Evolutionary conservation across 2,797 vertebrate species (phyloP), one percentile per base, ranked within the genome.

Genomic region (Squalus acanthias): DNA sequence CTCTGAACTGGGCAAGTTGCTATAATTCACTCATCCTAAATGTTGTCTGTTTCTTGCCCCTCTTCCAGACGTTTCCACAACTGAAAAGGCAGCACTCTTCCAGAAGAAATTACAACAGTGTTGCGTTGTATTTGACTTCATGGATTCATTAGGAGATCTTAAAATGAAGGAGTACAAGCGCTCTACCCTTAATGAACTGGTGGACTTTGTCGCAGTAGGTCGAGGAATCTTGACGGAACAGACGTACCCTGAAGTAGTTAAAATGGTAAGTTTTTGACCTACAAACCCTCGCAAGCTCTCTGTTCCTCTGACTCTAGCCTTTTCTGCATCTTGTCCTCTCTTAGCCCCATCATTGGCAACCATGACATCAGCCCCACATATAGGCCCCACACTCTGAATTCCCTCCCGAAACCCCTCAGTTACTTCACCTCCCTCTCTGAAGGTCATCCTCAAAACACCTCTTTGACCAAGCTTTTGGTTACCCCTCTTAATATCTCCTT

Each of bases 111-210:
- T 99, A 98, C 99, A 99, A 98, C 99, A 99, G 99, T 99, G 99
- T 98, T 99, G 99, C 98, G 99, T 99, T 96, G 98, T 99, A 98
- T 99, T 99, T 98, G 99, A 99, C 98, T 99, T 99, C 98, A 99
- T 99, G 99, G 99, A 99, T 99, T 99, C 99, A 96, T 98, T 99
- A 98, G 99, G 99, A 96, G 99, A 99, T 98, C 99, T 99, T 98
- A 99, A 99, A 99, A 99, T 99, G 99, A 99, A 99, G 98, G 99
- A 99, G 98, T 99, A 99, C 98, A 99, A 99, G 97, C 99, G 99
- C 97, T 99, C 99, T 98, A 99, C 99, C 97, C 99, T 99, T 98
- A 99, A 99, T 97, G 99, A 99, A 98, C 98, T 99, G 98, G 99
- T 99, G 98, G 99, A 99, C 98, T 99, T 99, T 97, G 99, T 99